These are phyloP conservation scores for Helicolenus hilgendorfi DNA, from an alignment of 2,797 vertebrate genomes.

Conservation along the genomic window DNA sequence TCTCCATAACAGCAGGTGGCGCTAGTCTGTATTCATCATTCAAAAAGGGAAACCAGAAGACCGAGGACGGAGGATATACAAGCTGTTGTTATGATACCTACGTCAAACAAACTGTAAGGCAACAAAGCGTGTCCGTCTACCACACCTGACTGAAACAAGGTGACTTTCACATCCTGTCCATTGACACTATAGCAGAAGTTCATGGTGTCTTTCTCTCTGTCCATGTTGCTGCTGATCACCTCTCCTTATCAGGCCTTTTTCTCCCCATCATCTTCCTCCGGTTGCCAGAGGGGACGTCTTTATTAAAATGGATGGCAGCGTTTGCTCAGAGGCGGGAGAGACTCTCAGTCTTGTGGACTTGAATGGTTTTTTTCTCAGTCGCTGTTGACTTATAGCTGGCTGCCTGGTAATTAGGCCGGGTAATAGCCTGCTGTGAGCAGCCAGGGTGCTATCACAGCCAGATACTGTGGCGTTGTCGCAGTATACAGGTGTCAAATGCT, in stretches of 20 bases:
- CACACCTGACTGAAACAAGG: not conserved
- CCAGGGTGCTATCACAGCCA: conserved; percentile 43
- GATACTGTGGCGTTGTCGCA: conserved; percentile 8
- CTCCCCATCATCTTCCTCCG: conserved; percentile 23
- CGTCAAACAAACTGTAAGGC: too few relatives aligned
- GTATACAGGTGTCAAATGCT: conserved; percentile 27
- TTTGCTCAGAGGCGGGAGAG: conserved; percentile 72
- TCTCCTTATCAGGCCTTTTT: conserved; percentile 20
- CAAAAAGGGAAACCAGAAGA: too few relatives aligned
- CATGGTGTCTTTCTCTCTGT: conserved; percentile 26
- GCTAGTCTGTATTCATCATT: too few relatives aligned
- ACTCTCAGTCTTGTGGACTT: conserved; percentile 61
- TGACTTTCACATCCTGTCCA: not conserved
- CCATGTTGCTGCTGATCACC: conserved; percentile 1
- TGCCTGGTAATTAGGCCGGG: conserved; percentile 82
- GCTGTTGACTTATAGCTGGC: conserved; percentile 81
- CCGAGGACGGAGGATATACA: too few relatives aligned
- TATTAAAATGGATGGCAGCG: conserved; percentile 82
- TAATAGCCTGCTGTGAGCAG: conserved; percentile 77
- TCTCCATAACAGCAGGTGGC: too few relatives aligned
- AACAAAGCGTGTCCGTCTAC: not conserved
- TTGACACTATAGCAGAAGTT: conserved; percentile 6
- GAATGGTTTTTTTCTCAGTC: conserved; percentile 72
- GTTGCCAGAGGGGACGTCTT: conserved; percentile 63
- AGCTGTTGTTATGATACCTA: too few relatives aligned